Percentiles rank a stretch among this genome's conserved stretches.
These are phyloP conservation scores for Dryocosmus kuriphilus DNA, from an alignment of 2,888 invertebrate species.

Conservation along the genomic window DNA sequence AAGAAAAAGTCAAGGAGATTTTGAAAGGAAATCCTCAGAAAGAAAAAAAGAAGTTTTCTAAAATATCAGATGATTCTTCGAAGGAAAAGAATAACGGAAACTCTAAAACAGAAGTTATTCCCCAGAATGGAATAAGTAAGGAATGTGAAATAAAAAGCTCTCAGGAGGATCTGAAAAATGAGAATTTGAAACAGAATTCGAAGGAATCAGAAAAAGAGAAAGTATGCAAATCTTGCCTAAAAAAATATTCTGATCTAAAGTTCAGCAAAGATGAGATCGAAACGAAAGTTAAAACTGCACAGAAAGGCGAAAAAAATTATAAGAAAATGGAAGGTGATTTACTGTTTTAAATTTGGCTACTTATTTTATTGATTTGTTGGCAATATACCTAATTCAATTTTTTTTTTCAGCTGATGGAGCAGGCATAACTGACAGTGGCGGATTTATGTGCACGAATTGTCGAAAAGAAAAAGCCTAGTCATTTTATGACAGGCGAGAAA, in stretches of 20 bases:
- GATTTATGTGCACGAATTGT: not conserved
- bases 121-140: not conserved
- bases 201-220: slow-evolving; percentile 3
- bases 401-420: not conserved
- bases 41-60: not conserved
- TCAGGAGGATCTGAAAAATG: not conserved
- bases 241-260: not conserved
- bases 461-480: not conserved
- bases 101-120: not conserved
- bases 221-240: not conserved
- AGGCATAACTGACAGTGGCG: not conserved
- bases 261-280: not conserved
- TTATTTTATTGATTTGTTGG: not conserved
- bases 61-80: not conserved
- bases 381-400: not conserved
- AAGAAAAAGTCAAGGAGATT: not conserved
- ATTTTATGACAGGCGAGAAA: not conserved
- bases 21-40: not conserved
- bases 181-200: not conserved
- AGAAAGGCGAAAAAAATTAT: not conserved
- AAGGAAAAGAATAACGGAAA: not conserved
- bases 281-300: not conserved
- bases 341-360: not conserved
- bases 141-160: not conserved
- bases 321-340: not conserved